phyloP scores from a whole-genome alignment of 2,113 vertebrate genomes.

The Sprattus sprattus region DNA sequence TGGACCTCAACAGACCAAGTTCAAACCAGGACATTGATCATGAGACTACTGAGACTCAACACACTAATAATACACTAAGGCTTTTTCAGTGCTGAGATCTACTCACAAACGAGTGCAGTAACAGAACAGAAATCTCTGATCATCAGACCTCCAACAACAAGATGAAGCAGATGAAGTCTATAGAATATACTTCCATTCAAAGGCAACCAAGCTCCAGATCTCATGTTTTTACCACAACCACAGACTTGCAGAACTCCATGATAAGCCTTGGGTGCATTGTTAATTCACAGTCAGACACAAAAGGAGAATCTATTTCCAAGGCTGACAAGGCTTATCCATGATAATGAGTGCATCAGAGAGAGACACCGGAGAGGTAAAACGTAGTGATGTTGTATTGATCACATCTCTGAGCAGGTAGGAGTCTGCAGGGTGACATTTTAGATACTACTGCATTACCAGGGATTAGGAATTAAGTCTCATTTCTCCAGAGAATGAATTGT shows the following conservation, averaged over 20 bases:
- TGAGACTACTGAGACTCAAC: not conserved
- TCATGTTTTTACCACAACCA: not conserved
- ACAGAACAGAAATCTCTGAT: not conserved
- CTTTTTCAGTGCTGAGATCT: not conserved
- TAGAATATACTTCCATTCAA: too few species aligned
- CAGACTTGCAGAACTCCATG: not conserved
- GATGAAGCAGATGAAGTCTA: not conserved
- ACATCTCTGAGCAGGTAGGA: not conserved
- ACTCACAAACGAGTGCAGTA: not conserved
- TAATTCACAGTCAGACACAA: not conserved
- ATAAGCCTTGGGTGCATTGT: not conserved
- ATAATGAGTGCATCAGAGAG: not conserved
- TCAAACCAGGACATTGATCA: not conserved
- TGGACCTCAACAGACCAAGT: not conserved
- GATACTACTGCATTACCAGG: not conserved
- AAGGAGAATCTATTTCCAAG: not conserved
- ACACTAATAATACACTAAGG: not conserved
- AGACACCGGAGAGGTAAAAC: not conserved
- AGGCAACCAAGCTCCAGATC: not conserved
- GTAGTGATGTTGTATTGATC: not conserved
- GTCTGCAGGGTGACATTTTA: not conserved
- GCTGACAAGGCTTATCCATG: not conserved
- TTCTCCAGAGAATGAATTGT: not conserved
- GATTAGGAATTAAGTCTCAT: not conserved
- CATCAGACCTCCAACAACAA: not conserved